These are phyloP conservation scores for Trachelus iudaicus DNA, from an alignment of 2,888 invertebrate genomes.

Conservation along the genomic window DNA sequence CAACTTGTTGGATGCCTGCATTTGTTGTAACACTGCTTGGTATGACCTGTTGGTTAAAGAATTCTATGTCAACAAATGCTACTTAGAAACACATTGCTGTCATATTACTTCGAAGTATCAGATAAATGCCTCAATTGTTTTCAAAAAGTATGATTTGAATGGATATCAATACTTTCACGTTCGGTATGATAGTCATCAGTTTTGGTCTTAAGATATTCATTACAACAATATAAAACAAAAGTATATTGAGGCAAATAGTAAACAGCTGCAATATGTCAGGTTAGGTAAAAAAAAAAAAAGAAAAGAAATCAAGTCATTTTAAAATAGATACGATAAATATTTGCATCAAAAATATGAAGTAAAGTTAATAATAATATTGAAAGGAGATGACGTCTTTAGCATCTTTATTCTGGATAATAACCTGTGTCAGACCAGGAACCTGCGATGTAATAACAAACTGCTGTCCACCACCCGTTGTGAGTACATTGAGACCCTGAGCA, in stretches of 20 bases:
- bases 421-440: slow-evolving; percentile 69
- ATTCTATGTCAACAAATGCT: not conserved
- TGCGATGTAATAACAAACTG: slow-evolving; percentile 65
- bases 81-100: not conserved
- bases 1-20: slow-evolving; percentile 62
- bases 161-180: slow-evolving; percentile 43
- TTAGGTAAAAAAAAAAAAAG: not conserved
- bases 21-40: slow-evolving; percentile 55
- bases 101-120: slow-evolving; percentile 49
- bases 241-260: not conserved
- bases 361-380: not conserved
- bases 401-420: slow-evolving; percentile 39
- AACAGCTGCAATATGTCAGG: not conserved
- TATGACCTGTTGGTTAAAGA: slow-evolving; percentile 49
- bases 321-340: not conserved
- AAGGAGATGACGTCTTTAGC: not conserved
- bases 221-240: not conserved
- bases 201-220: not conserved
- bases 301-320: not conserved
- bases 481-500: slow-evolving; percentile 62
- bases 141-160: slow-evolving; percentile 41
- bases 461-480: slow-evolving; percentile 61
- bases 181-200: slow-evolving; percentile 45
- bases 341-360: not conserved
- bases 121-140: slow-evolving; percentile 57